Evolutionary conservation across 1,140 invertebrate genomes (phyloP).

Genomic region (Drosophila tropicalis): DNA sequence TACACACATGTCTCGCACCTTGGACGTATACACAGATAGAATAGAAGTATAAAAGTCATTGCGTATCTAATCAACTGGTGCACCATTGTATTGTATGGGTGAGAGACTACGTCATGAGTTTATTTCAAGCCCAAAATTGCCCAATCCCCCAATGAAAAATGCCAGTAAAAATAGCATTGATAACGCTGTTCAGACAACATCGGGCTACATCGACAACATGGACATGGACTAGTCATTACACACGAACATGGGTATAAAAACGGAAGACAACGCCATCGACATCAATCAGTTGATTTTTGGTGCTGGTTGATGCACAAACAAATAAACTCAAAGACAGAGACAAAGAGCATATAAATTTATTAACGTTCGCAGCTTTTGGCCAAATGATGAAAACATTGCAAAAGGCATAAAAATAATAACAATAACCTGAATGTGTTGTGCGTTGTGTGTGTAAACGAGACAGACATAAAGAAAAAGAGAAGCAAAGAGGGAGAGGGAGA

Average conservation of each 20-base stretch:
- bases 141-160: slow-evolving; percentile 1
- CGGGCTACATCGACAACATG: not conserved
- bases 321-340: slow-evolving; percentile 26
- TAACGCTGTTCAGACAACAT: slow-evolving; percentile 9
- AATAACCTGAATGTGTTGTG: slow-evolving; percentile 33
- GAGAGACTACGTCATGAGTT: slow-evolving; percentile 43
- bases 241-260: slow-evolving; percentile 12
- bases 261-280: slow-evolving; percentile 5
- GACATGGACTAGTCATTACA: slow-evolving; percentile 7
- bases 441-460: slow-evolving; percentile 30
- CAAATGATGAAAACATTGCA: slow-evolving; percentile 43
- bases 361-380: slow-evolving; percentile 42
- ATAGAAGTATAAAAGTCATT: slow-evolving; percentile 1
- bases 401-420: slow-evolving; percentile 32
- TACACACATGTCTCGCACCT: not conserved
- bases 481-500: slow-evolving; percentile 22
- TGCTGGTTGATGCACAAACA: slow-evolving; percentile 40
- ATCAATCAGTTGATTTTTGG: slow-evolving; percentile 19
- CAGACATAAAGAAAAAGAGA: slow-evolving; percentile 15
- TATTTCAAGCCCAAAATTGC: slow-evolving; percentile 19
- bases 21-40: not conserved
- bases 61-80: slow-evolving; percentile 29
- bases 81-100: not conserved
- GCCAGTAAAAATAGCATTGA: slow-evolving; percentile 7
- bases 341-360: slow-evolving; percentile 42